phyloP scores from a whole-genome alignment of 2,888 invertebrate species.

The Rotaria magnacalcarata region DNA sequence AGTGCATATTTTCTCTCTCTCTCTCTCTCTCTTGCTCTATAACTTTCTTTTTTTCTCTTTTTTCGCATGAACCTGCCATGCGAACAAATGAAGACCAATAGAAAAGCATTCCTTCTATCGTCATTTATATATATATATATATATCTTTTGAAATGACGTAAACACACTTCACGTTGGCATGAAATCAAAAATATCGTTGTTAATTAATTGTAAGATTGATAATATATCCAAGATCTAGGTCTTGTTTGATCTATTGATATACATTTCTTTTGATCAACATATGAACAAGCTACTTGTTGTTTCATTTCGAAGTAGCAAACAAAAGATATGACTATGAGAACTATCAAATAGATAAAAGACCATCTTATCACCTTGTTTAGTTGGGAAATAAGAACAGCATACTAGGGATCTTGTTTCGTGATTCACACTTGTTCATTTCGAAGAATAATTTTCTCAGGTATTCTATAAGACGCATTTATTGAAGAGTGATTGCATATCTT shows the following conservation, averaged over 20 bases:
- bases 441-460: neutral
- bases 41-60: neutral
- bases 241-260: neutral
- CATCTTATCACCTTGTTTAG: constrained; percentile 26
- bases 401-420: neutral
- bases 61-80: constrained; percentile 12
- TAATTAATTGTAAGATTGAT: neutral
- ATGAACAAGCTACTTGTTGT: constrained; percentile 28
- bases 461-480: too few species aligned
- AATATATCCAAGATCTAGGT: neutral
- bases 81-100: neutral
- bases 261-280: neutral
- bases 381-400: constrained; percentile 3
- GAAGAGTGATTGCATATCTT: too few species aligned
- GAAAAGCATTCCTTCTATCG: neutral
- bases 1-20: constrained; percentile 9
- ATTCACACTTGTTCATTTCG: neutral
- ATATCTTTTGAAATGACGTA: neutral
- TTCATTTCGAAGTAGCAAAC: neutral
- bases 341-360: neutral
- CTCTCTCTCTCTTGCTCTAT: neutral
- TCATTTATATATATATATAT: too few species aligned
- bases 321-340: constrained; percentile 2
- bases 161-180: neutral
- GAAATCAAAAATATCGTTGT: constrained; percentile 15